These are phyloP conservation scores for Mus spretus DNA, from an alignment of 2,797 vertebrate species.

Conservation along the genomic window DNA sequence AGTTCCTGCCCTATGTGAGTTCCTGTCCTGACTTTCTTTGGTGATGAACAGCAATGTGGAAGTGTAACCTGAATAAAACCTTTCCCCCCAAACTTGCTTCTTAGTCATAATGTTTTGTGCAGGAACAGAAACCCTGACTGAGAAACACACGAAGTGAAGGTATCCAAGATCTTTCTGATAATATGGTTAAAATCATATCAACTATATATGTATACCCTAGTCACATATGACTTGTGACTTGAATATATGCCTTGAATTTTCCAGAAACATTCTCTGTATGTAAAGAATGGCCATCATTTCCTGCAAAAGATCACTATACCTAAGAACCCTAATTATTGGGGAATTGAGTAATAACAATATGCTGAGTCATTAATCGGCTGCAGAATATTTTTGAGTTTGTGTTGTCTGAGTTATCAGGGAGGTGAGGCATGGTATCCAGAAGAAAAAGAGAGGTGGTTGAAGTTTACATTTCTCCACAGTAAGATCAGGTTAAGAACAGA, in stretches of 20 bases:
- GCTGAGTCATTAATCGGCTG: neutral
- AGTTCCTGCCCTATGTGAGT: neutral
- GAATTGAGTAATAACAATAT: neutral
- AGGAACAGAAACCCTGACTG: neutral
- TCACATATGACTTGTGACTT: neutral
- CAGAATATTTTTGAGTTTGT: neutral
- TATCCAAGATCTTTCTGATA: too few species aligned
- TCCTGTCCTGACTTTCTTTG: neutral
- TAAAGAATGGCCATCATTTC: neutral
- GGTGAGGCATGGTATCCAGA: neutral
- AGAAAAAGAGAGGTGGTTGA: neutral
- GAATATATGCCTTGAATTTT: neutral
- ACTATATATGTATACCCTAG: neutral
- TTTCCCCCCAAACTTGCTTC: neutral
- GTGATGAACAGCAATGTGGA: neutral
- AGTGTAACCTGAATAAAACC: neutral
- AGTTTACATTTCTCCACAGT: neutral
- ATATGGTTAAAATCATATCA: neutral
- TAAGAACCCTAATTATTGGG: neutral
- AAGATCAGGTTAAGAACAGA: neutral
- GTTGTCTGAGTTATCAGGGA: neutral
- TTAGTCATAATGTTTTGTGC: neutral
- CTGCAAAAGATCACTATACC: neutral
- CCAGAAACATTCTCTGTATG: neutral
- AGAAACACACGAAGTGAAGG: neutral